Evolutionary conservation across 2,113 vertebrate species (phyloP), one percentile per base, ranked within the genome.

Genomic region (Prochilodus magdalenae): DNA sequence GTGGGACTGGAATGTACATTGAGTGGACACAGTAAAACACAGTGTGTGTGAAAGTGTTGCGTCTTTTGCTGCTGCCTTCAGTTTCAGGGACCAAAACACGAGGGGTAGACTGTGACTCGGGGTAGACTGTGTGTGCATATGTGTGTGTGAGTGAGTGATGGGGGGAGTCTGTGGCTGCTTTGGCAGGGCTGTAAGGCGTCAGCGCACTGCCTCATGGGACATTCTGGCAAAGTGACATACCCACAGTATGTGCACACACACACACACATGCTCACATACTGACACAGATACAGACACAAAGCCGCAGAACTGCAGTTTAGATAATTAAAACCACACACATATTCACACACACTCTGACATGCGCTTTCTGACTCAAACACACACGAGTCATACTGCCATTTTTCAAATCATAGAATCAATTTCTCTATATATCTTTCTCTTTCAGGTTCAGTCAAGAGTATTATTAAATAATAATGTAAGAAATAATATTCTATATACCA

Each of bases 61-160:
- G 5, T 63, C 22, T 5, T 40, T 1, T 69, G 20, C 65, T 10
- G 60, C 87, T 92, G 86, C 90, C 93, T 79, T 90, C 86, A 88
- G 91, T 90, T 89, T 92, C 89, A 89, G 90, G 90, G 93, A 94
- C 90, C 81, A 60, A 92, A 92, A 89, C 92, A 91, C 90, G 90
- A 89, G 36, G 88, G 91, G 92, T 87, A 87, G 85, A 89, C 69
- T 66, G 49, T 63, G 69, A 47, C 79, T 85, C n/a, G 59, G 63
- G 81, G 72, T 81, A 65, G 11, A 73, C 27, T 78, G 73, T 80
- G 77, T 71, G 51, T 71, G 73, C 65, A 20, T 55, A 40, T 71
- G 81, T 81, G 73, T 78, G 49, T 69, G 40, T 66, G 55, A 73
- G 63, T 84, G 79, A 84, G 49, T 84, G 75, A 75, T 69, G 69